phyloP scores from a whole-genome alignment of 2,888 invertebrate genomes.

The Geophilus truncorum region DNA sequence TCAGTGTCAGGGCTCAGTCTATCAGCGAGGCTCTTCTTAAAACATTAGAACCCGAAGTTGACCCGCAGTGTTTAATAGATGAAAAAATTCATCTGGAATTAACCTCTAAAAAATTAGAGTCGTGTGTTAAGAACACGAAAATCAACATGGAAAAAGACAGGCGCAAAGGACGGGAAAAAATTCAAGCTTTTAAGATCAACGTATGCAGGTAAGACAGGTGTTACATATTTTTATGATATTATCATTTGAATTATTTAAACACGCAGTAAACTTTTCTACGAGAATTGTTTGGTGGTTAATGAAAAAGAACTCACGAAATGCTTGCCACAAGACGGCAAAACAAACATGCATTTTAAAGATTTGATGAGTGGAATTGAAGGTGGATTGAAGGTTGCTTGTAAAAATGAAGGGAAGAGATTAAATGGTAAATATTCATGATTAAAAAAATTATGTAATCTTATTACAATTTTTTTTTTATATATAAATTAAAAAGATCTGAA shows the following conservation, averaged over 20 bases:
- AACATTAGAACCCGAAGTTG: not conserved
- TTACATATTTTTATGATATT: not conserved
- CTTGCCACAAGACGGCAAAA: not conserved
- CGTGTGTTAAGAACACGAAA: not conserved
- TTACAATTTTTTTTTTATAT: not conserved
- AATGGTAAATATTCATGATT: not conserved
- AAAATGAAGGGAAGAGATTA: not conserved
- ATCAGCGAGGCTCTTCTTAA: not conserved
- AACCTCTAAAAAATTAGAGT: not conserved
- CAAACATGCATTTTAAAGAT: not conserved
- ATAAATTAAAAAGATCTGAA: not conserved
- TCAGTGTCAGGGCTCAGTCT: not conserved
- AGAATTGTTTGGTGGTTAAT: not conserved
- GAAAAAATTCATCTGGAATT: not conserved
- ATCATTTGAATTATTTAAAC: not conserved
- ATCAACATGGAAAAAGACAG: not conserved
- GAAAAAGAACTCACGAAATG: not conserved
- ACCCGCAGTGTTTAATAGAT: not conserved
- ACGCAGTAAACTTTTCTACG: not conserved
- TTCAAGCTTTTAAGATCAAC: not conserved
- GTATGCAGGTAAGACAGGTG: not conserved
- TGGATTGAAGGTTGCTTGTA: not conserved
- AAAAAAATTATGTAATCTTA: not conserved
- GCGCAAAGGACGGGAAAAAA: not conserved
- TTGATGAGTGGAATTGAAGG: not conserved